A percentile compares a stretch with the other conserved stretches of the same genome.
Conservation (phyloP, 2,888 invertebrate genomes). For the Oligia latruncula region DNA sequence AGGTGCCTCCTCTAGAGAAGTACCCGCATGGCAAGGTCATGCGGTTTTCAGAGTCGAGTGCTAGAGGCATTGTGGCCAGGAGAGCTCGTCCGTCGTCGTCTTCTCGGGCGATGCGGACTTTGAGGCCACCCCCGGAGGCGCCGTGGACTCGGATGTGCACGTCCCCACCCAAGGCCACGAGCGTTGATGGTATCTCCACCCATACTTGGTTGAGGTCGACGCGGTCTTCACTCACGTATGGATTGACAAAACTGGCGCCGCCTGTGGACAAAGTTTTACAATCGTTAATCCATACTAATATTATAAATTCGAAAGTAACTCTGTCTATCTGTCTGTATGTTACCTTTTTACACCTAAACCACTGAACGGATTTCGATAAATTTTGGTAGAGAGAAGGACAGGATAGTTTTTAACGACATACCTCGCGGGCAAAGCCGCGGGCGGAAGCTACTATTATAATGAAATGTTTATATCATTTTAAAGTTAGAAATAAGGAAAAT, state of each 20-base stretch:
- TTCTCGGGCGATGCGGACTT: slow-evolving; percentile 87
- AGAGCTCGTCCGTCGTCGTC: slow-evolving; percentile 85
- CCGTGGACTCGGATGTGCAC: slow-evolving; percentile 92
- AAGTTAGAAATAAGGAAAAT: no score
- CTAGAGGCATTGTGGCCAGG: slow-evolving; percentile 86
- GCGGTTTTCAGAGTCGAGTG: slow-evolving; percentile 87
- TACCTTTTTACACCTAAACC: no score
- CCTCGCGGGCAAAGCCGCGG: no score
- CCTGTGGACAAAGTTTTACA: slow-evolving; percentile 73
- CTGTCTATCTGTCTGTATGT: no score
- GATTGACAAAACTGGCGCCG: slow-evolving; percentile 83
- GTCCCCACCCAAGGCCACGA: slow-evolving; percentile 95
- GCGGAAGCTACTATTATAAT: no score
- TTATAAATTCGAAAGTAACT: no score
- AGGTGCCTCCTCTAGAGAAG: slow-evolving; percentile 93
- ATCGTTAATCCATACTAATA: neutral
- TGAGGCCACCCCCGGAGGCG: slow-evolving; percentile 81
- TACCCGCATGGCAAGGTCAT: slow-evolving; percentile 93
- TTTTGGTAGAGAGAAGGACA: no score
- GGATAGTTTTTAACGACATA: no score
- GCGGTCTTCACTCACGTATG: slow-evolving; percentile 81
- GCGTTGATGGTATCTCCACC: slow-evolving; percentile 93
- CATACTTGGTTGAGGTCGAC: slow-evolving; percentile 87
- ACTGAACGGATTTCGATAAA: no score
- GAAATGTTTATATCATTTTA: neutral